Conservation (phyloP, 1,140 invertebrate species). For the Matsumurasca onukii region DNA sequence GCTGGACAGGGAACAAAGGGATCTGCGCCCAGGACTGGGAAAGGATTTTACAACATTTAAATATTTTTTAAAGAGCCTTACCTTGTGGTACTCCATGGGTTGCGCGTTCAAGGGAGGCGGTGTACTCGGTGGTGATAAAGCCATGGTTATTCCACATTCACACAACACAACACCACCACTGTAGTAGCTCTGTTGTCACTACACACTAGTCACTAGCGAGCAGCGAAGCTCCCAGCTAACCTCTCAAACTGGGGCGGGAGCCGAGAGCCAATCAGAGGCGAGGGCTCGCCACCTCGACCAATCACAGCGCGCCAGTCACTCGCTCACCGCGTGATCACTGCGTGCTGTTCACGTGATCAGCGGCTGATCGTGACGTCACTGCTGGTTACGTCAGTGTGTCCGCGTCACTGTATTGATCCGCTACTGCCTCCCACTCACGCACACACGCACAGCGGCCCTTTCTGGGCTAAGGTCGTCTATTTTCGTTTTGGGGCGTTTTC, state of each 20-base stretch:
- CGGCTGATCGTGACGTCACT: constrained; percentile 53
- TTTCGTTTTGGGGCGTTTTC: background rate
- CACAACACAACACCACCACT: background rate
- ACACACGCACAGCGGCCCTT: constrained; percentile 42
- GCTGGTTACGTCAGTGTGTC: constrained; percentile 38
- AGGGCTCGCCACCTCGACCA: constrained; percentile 52
- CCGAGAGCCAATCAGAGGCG: constrained; percentile 44
- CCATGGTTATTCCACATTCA: background rate
- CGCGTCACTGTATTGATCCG: constrained; percentile 43
- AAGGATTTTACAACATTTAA: too few species aligned
- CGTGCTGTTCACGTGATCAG: constrained; percentile 54
- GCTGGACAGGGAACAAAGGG: too few species aligned
- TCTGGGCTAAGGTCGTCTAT: background rate
- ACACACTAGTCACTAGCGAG: background rate
- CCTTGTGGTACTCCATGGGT: too few species aligned
- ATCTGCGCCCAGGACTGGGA: too few species aligned
- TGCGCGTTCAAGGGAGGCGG: constrained; percentile 1
- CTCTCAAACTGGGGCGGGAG: constrained; percentile 31
- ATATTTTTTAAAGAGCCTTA: background rate
- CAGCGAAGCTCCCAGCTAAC: constrained; percentile 44
- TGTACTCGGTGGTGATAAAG: constrained; percentile 10
- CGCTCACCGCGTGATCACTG: constrained; percentile 49
- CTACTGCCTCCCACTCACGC: constrained; percentile 44
- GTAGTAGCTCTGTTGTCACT: background rate
- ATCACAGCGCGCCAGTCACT: constrained; percentile 46